Percentiles rank a stretch among this genome's conserved stretches.
Evolutionary conservation across 35 echinoderm and acorn worm species (phyloP).

Genomic region (Hemicentrotus pulcherrimus): DNA sequence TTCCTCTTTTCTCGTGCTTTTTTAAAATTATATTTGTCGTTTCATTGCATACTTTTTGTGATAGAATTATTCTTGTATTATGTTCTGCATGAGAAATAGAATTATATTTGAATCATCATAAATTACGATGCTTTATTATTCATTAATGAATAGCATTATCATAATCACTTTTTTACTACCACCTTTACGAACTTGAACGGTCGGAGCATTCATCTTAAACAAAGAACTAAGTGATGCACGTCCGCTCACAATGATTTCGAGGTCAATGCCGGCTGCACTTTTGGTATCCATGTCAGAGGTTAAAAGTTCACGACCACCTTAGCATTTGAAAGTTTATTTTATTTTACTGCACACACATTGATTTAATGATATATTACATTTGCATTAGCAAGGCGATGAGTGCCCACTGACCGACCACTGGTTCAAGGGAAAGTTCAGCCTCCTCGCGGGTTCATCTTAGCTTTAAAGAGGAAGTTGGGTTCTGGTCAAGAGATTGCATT

Average conservation of each 20-base stretch:
- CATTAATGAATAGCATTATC: no score
- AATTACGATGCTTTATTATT: no score
- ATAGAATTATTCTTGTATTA: no score
- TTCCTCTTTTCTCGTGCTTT: no score
- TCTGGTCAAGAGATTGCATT: no score
- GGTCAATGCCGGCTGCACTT: not conserved
- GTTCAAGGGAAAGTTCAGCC: not conserved
- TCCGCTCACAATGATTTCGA: not conserved
- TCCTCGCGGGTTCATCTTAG: not conserved
- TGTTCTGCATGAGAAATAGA: no score
- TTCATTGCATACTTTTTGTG: no score
- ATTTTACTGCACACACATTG: constrained; percentile 2
- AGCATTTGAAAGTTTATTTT: not conserved
- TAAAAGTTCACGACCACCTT: not conserved
- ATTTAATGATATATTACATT: not conserved
- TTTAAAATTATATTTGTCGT: no score
- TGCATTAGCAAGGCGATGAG: not conserved
- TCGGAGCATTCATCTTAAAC: not conserved
- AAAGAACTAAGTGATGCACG: not conserved
- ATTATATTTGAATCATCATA: no score
- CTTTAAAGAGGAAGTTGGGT: not conserved
- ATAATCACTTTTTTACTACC: no score
- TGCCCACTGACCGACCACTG: not conserved
- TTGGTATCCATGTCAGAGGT: not conserved
- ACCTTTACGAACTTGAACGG: no score